Evolutionary conservation across 2,888 invertebrate species (phyloP), one percentile per base, ranked within the genome.

Genomic region (Scaptodrosophila latifasciaeformis): DNA sequence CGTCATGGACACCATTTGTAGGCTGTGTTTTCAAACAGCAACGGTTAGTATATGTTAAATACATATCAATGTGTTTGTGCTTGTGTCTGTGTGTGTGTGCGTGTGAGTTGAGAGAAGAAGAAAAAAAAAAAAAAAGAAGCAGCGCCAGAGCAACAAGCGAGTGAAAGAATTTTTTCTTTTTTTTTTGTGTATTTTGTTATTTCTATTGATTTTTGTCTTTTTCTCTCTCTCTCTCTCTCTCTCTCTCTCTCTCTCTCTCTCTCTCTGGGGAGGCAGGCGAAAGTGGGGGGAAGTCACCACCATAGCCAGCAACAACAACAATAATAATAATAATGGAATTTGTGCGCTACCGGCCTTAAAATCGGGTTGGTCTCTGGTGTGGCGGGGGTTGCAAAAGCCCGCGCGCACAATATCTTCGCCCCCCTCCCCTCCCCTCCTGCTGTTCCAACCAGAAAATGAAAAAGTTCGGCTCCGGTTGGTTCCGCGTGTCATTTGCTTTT

Each of bases 11-110:
- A 84, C 83, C 74, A 85, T 86, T 71, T 86, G 86, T 80, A 85
- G 86, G 80, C 82, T 86, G 65, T 86, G 86, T 68, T 86, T 86
- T 72, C 86, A 86, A 72, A 84, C 86, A 80, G 86, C 86, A 70
- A 84, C 81, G 63, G 81, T 81, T 54, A 65, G 76, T 54, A 45
- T 37, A 15, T 42, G 34, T 49, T 56, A 40, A 24, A 24, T 45
- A 15, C 18, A 18, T 39, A 27, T 30, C 27, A 6, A 9, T 27
- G 27, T 27, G 9, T 40, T 31, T 40, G n/a, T 49, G 10, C 44
- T 15, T 10, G 49, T 37, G 15, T 34, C 37, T 37, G 43, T 35
- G 27, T 49, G 18, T 49, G 43, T 10, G 29, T 30, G 27, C 35
- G 27, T 45, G 17, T 31, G 43, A 46, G 31, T 30, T 44, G 42